phyloP scores from a whole-genome alignment of 2,113 vertebrate genomes.

The Hymenochirus boettgeri region DNA sequence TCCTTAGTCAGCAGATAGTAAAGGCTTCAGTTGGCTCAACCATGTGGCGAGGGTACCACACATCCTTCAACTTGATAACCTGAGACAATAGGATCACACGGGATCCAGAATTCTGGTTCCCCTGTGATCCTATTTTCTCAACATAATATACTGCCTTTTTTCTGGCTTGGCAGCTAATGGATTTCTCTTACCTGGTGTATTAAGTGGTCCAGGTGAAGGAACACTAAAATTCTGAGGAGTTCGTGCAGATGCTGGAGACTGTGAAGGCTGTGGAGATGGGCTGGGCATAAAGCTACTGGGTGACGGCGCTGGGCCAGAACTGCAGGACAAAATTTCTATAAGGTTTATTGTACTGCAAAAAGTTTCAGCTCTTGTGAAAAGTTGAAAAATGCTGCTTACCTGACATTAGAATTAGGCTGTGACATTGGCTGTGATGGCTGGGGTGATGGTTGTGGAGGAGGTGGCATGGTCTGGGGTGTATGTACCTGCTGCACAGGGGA shows the following conservation, averaged over 20 bases:
- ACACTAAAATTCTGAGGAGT: slow-evolving; percentile 93
- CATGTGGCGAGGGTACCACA: too few relatives aligned
- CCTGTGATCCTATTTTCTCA: too few relatives aligned
- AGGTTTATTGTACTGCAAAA: too few relatives aligned
- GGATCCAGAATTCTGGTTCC: too few relatives aligned
- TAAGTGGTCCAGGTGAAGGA: slow-evolving; percentile 88
- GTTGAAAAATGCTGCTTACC: slow-evolving; percentile 56
- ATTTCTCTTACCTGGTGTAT: slow-evolving; percentile 81
- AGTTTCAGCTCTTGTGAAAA: neutral
- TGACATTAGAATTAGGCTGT: slow-evolving; percentile 88
- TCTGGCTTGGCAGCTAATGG: neutral
- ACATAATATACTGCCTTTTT: too few relatives aligned
- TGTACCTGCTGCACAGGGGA: slow-evolving; percentile 85
- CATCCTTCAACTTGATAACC: too few relatives aligned
- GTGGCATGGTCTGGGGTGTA: slow-evolving; percentile 87
- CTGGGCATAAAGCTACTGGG: slow-evolving; percentile 95
- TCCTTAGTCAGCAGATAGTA: too few relatives aligned
- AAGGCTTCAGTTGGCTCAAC: too few relatives aligned
- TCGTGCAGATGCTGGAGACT: slow-evolving; percentile 83
- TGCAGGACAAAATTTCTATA: slow-evolving; percentile 48
- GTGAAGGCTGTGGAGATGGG: slow-evolving; percentile 91
- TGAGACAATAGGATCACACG: too few relatives aligned
- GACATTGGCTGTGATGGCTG: slow-evolving; percentile 81
- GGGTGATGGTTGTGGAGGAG: slow-evolving; percentile 81
- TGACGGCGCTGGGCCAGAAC: slow-evolving; percentile 89